These are phyloP conservation scores for Babyrousa celebensis DNA, from an alignment of 2,797 vertebrate genomes.

Conservation along the genomic window DNA sequence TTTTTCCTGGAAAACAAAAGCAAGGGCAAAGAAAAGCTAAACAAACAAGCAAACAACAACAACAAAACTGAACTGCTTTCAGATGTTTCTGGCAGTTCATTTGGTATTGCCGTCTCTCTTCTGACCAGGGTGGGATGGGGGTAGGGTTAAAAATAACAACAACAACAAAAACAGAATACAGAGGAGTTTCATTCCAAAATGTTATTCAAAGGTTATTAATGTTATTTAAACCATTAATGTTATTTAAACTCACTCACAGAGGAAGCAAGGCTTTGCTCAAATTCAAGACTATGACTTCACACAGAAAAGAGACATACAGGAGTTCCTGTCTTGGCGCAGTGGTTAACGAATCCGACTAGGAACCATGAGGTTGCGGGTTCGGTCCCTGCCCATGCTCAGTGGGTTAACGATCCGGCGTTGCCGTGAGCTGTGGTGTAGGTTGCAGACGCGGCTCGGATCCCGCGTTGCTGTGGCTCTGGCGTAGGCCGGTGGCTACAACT, in stretches of 20 bases:
- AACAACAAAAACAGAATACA: background rate
- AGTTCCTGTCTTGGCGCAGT: too few species aligned
- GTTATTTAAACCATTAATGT: background rate
- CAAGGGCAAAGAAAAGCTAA: background rate
- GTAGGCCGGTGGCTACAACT: too few species aligned
- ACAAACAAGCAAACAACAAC: background rate
- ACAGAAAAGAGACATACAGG: background rate
- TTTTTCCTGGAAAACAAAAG: slow-evolving; percentile 50
- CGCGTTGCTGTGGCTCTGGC: too few species aligned
- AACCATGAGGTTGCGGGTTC: too few species aligned
- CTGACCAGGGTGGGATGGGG: background rate
- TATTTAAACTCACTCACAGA: background rate
- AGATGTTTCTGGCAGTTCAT: background rate
- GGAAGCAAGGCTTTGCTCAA: background rate
- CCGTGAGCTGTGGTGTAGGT: too few species aligned
- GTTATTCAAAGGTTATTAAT: background rate
- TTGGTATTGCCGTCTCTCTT: background rate
- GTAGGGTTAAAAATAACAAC: background rate
- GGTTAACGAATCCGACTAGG: too few species aligned
- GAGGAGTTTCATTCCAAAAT: slow-evolving; percentile 6
- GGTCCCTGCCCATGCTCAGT: too few species aligned
- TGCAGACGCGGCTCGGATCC: too few species aligned
- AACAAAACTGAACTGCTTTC: background rate
- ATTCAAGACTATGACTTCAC: slow-evolving; percentile 31
- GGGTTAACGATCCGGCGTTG: too few species aligned